Percentiles rank a stretch among this genome's conserved stretches.
Evolutionary conservation across 2,797 vertebrate genomes (phyloP).

Genomic region (Sebastes minor): DNA sequence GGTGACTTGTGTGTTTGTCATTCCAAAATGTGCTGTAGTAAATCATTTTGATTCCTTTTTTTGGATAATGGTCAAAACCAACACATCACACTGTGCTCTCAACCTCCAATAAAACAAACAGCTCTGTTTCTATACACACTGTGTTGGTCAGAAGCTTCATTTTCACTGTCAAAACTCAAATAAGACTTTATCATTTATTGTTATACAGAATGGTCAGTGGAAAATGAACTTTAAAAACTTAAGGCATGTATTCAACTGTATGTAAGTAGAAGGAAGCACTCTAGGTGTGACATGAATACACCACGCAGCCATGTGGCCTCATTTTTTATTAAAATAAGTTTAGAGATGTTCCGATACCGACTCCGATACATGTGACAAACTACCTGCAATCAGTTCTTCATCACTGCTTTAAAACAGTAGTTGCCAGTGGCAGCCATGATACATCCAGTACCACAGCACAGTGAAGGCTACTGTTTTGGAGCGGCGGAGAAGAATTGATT

Average conservation of each 20-base stretch:
- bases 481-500: too few species aligned
- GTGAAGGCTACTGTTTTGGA: too few species aligned
- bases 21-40: conserved; percentile 76
- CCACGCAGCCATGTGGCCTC: background rate
- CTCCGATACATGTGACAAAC: too few species aligned
- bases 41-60: conserved; percentile 67
- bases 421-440: too few species aligned
- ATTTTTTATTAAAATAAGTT: conserved; percentile 15
- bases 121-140: conserved; percentile 73
- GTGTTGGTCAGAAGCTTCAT: conserved; percentile 5
- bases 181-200: conserved; percentile 44
- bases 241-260: conserved; percentile 51
- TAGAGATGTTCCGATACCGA: too few species aligned
- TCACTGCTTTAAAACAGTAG: too few species aligned
- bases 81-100: conserved; percentile 81
- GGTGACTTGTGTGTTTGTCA: conserved; percentile 62
- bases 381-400: too few species aligned
- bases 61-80: conserved; percentile 65
- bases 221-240: conserved; percentile 29
- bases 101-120: conserved; percentile 80
- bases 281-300: background rate
- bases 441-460: too few species aligned
- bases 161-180: background rate
- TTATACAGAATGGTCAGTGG: conserved; percentile 36
- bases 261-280: conserved; percentile 30